Percentiles rank a stretch among this genome's conserved stretches.
These are phyloP conservation scores for Andrena dorsata DNA, from an alignment of 2,888 invertebrate genomes.

Conservation along the genomic window DNA sequence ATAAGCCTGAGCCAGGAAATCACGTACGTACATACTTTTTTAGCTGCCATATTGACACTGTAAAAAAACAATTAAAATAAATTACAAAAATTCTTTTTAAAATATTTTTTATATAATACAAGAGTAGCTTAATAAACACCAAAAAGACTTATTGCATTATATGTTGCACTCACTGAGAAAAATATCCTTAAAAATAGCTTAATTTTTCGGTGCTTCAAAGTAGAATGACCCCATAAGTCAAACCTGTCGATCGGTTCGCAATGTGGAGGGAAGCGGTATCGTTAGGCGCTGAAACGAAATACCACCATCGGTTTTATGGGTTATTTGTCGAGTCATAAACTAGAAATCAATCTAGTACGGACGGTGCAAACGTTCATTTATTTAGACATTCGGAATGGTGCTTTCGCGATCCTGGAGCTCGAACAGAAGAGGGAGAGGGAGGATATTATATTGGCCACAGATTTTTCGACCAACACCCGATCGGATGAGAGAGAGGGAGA, in stretches of 20 bases:
- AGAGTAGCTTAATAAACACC: too few species aligned
- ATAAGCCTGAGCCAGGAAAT: too few species aligned
- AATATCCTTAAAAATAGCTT: too few species aligned
- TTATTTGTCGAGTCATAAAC: slow-evolving; percentile 63
- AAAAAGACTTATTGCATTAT: too few species aligned
- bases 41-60: too few species aligned
- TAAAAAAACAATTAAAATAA: too few species aligned
- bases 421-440: background rate
- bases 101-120: too few species aligned
- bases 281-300: slow-evolving; percentile 47
- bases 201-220: background rate
- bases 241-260: slow-evolving; percentile 8
- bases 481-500: too few species aligned
- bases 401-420: background rate
- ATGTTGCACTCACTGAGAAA: too few species aligned
- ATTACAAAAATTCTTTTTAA: too few species aligned
- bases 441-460: background rate
- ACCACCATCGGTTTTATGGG: slow-evolving; percentile 49
- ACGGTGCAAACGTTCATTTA: slow-evolving; percentile 24
- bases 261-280: slow-evolving; percentile 10
- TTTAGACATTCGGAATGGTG: slow-evolving; percentile 11
- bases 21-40: too few species aligned
- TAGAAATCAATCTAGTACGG: slow-evolving; percentile 58
- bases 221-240: background rate
- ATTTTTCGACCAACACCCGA: background rate